Base-by-base conservation (phyloP, 2,888 invertebrate species). In the Leptinotarsa haldemani region DNA sequence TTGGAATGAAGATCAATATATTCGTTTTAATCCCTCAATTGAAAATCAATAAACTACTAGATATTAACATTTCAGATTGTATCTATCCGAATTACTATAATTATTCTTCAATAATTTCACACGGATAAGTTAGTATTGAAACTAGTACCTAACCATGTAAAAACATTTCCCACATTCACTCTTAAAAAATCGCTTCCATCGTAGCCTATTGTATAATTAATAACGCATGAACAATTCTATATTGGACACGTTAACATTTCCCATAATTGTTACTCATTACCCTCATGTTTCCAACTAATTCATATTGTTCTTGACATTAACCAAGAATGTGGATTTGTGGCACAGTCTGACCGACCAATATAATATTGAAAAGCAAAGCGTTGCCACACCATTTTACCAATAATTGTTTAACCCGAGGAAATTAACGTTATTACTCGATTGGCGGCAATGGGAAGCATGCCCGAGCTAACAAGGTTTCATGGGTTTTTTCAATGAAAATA, bases 231-330 rank as follows among this genome's bases (percentile, higher is more conserved):
- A 61, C 67, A 73, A 70, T 65, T 73, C 52, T 53, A 56, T 64
- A 75, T 58, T 56, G 68, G 65, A 25, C 65, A 66, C 65, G 67
- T 69, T 68, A 68, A 58, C 69, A 61, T 71, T 71, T 70, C 58
- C 71, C 71, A 65, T 71, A 69, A 76, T 66, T 53, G 69, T 74
- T 71, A 71, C 71, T 69, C 69, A 73, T 73, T 76, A 20, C 61
- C 18, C 65, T 69, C 68, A 64, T 47, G 68, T 65, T 65, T 61
- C 67, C 15, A 46, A 53, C 68, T 68, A 61, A 68, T 73, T 73
- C 56, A 48, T 67, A 70, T 65, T 74, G 74, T 69, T 77, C 74
- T 74, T 74, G 74, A 76, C 74, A 71, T 77, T 77, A 73, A 68
- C 65, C 64, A 61, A 65, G 71, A 69, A 75, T 75, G 75, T 75